Percentiles rank a stretch among this genome's conserved stretches.
Evolutionary conservation across 2,113 vertebrate genomes (phyloP).

Genomic region (Larimichthys crocea): DNA sequence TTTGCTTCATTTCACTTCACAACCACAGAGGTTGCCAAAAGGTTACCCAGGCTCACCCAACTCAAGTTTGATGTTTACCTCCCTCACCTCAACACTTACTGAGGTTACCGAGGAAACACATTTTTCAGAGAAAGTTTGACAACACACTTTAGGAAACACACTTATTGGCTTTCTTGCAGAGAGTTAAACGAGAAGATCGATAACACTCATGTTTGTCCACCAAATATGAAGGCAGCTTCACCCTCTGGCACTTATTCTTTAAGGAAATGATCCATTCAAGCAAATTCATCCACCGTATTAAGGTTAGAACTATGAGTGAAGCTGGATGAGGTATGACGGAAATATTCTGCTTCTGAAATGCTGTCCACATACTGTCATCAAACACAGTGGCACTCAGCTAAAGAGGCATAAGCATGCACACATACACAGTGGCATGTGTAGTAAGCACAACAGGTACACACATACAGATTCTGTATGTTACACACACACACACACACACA

Average conservation of each 20-base stretch:
- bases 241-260: neutral
- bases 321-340: neutral
- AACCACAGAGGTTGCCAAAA: too few relatives aligned
- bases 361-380: neutral
- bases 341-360: neutral
- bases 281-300: neutral
- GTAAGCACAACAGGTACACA: neutral
- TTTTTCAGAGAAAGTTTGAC: neutral
- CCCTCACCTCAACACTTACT: neutral
- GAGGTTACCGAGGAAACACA: neutral
- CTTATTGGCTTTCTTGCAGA: neutral
- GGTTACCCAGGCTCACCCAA: neutral
- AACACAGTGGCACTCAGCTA: neutral
- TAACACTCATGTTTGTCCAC: neutral
- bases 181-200: neutral
- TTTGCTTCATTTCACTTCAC: too few relatives aligned
- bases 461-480: conserved; percentile 1
- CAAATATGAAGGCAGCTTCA: neutral
- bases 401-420: neutral
- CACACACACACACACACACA: conserved; percentile 25
- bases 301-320: neutral
- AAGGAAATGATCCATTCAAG: conserved; percentile 9
- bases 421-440: neutral
- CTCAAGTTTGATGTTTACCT: neutral
- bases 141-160: neutral